Base-by-base conservation (phyloP, 2,113 vertebrate genomes). In the Siphamia tubifer region DNA sequence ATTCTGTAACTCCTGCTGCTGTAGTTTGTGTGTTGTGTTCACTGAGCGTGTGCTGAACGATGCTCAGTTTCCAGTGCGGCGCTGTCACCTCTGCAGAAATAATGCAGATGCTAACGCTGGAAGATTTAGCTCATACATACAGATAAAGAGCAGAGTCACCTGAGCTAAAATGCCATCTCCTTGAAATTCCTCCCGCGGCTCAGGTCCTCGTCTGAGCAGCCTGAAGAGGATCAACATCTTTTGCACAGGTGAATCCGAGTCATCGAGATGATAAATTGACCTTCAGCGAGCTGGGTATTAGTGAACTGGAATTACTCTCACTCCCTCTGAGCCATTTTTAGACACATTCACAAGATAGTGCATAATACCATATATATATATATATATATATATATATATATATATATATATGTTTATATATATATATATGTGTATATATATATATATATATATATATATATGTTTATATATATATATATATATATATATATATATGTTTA, bases 241-340 rank as follows among this genome's bases (percentile, higher is more conserved):
- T 62, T 54, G 52, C 83, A 64, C 71, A 57, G 79, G 64, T 83
- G 68, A 74, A 69, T 71, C 62, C n/a, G 63, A 64, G 20, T 78
- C 57, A 42, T 65, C 43, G 49, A 69, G 45, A 79, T 81, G 74
- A 81, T 75, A 77, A 85, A 85, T 72, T 77, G 72, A 81, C 79
- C 81, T 82, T 84, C 71, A 78, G 79, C 38, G 47, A n/a, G 52
- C n/a, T 13, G 34, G 39, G 56, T 64, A 54, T 78, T 54, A 72
- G 68, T 20, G 35, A 60, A 27, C 60, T 60, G 48, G 58, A 74
- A 79, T 47, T 52, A 45, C 55, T 69, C 13, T 3, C 7, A 25
- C 39, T 72, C 23, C 2, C 20, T 24, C 40, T 5, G 24, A 78
- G 60, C 40, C 55, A 19, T 36, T 61, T 80, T 52, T 43, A 61